A percentile compares a stretch with the other conserved stretches of the same genome.
These are phyloP conservation scores for Amphiduros pacificus DNA, from an alignment of 2,888 invertebrate species.

Conservation along the genomic window DNA sequence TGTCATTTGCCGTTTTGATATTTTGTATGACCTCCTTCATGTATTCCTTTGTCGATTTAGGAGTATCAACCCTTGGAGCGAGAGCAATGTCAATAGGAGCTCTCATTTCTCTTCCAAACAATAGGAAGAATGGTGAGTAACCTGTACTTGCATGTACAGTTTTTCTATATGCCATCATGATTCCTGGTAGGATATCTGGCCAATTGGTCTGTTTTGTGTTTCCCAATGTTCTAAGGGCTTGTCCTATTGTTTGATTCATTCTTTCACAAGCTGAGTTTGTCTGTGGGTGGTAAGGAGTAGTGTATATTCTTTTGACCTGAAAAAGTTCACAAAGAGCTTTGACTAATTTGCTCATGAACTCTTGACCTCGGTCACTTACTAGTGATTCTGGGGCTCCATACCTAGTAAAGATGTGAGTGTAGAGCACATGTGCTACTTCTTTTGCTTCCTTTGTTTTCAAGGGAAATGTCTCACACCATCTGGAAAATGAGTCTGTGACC, in stretches of 20 bases:
- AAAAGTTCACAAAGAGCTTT: slow-evolving; percentile 21
- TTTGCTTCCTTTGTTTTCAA: slow-evolving; percentile 15
- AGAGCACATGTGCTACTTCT: slow-evolving; percentile 11
- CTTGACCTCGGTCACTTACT: slow-evolving; percentile 16
- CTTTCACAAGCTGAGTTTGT: slow-evolving; percentile 16
- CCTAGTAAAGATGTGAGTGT: slow-evolving; percentile 11
- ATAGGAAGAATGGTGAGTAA: slow-evolving; percentile 4
- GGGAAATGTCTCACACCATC: slow-evolving; percentile 27
- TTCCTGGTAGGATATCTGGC: slow-evolving; percentile 1
- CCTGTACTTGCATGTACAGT: slow-evolving; percentile 2
- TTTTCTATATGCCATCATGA: slow-evolving; percentile 13
- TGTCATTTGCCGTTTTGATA: not conserved
- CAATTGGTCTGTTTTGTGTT: slow-evolving; percentile 8
- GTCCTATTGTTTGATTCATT: slow-evolving; percentile 12
- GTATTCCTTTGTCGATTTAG: not conserved
- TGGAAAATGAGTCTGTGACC: slow-evolving; percentile 14
- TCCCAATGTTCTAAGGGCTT: slow-evolving; percentile 9
- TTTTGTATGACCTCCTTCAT: not conserved
- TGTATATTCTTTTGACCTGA: slow-evolving; percentile 13
- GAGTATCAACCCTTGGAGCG: not conserved
- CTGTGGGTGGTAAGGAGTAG: slow-evolving; percentile 18
- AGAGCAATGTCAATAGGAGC: slow-evolving; percentile 4
- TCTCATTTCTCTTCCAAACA: slow-evolving; percentile 8
- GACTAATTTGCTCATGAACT: slow-evolving; percentile 18
- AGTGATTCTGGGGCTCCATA: slow-evolving; percentile 20